Base-by-base conservation (phyloP, 2,888 invertebrate species). In the Leuctra nigra region DNA sequence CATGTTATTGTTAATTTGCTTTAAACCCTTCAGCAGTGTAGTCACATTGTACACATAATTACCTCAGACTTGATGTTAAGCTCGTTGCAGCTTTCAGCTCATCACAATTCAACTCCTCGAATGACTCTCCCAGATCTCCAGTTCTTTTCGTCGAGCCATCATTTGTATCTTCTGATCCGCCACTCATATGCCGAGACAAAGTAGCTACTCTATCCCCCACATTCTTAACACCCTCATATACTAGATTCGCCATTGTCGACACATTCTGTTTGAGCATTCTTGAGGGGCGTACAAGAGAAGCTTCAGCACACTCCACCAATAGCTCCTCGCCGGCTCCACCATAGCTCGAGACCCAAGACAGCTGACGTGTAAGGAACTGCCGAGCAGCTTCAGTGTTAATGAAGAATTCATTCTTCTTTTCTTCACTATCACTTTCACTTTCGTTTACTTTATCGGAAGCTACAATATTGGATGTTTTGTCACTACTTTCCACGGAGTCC, bases 311-410 rank as follows among this genome's bases (percentile, higher is more conserved):
- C 66, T 84, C 84, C 20, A 80, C 78, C 50, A 83, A 69, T 65
- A 82, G 78, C 65, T 84, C 84, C 68, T 86, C 86, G 47, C 83
- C 82, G 7, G 78, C 72, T 52, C 67, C 70, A n/a, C 72, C 71
- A 29, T 72, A 72, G 1, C 72, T 71, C 9, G 84, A 83, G 53
- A 86, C 84, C 82, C 85, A 84, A 1, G 85, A 84, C 18, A 87
- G 72, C 66, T 88, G 88, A 63, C 82, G 77, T 16, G 84, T 85
- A 53, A 89, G 70, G 71, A 86, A 89, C 65, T 88, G 86, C 64
- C 82, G 79, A 2, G 88, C 87, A 46, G 86, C 85, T 73, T 85
- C 85, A 24, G 86, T 85, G 68, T 87, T 86, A n/a, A 87, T 81
- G 68, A 87, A 84, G 65, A 85, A 82, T 64, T 83, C 82, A 65